These are phyloP conservation scores for Cephalopterus ornatus DNA, from an alignment of 2,113 vertebrate genomes.

Conservation along the genomic window DNA sequence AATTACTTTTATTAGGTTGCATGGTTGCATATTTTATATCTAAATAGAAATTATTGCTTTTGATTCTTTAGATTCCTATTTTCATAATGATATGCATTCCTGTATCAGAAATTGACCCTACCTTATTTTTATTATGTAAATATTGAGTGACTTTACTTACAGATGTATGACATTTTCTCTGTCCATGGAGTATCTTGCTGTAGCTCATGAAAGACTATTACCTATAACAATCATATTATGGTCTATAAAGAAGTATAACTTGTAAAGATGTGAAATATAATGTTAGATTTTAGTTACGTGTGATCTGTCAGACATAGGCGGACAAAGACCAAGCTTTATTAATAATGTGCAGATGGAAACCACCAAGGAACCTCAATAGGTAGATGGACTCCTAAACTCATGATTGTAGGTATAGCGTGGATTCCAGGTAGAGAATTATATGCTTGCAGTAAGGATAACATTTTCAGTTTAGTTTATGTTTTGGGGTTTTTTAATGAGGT, in stretches of 20 bases:
- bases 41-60: not conserved
- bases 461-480: not conserved
- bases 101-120: not conserved
- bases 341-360: not conserved
- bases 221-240: not conserved
- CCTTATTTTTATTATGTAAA: not conserved
- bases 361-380: not conserved
- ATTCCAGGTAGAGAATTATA: not conserved
- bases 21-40: not conserved
- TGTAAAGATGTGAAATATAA: not conserved
- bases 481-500: not conserved
- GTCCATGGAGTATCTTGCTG: not conserved
- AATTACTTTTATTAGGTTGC: not conserved
- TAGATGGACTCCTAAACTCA: fast-evolving
- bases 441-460: not conserved
- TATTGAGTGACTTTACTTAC: not conserved
- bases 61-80: not conserved
- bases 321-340: not conserved
- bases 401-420: not conserved
- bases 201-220: not conserved
- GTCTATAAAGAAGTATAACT: not conserved
- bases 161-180: not conserved
- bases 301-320: not conserved
- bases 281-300: not conserved
- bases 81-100: not conserved